These are phyloP conservation scores for Ctenicera cuprea DNA, from an alignment of 2,888 invertebrate species.

Conservation along the genomic window DNA sequence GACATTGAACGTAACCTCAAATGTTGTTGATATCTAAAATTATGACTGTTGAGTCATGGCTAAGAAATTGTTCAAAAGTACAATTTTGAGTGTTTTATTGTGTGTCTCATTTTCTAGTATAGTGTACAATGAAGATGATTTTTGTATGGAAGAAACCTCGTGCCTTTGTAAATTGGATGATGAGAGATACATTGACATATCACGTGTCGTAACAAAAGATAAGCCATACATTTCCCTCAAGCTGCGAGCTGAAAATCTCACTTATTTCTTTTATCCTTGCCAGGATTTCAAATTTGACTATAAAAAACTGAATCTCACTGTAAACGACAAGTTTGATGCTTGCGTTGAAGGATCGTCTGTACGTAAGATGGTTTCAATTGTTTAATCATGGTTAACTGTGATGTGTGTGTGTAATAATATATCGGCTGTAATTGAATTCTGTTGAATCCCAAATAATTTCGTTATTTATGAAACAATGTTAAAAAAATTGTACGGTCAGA, in stretches of 20 bases:
- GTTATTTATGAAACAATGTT: too few relatives aligned
- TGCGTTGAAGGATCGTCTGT: slow-evolving; percentile 53
- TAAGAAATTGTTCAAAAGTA: slow-evolving; percentile 33
- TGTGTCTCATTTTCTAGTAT: slow-evolving; percentile 32
- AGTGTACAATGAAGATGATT: slow-evolving; percentile 35
- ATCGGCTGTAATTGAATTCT: too few relatives aligned
- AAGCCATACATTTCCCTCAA: slow-evolving; percentile 54
- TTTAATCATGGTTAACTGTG: slow-evolving; percentile 35
- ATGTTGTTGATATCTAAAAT: slow-evolving; percentile 41
- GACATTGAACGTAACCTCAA: slow-evolving; percentile 52
- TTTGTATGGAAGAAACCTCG: slow-evolving; percentile 55
- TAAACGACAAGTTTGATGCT: slow-evolving; percentile 39
- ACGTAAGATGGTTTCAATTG: slow-evolving; percentile 42
- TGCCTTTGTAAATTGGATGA: slow-evolving; percentile 67
- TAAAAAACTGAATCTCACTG: not conserved
- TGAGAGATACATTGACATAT: slow-evolving; percentile 64
- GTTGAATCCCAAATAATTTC: too few relatives aligned
- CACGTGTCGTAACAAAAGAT: slow-evolving; percentile 57
- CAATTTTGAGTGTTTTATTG: slow-evolving; percentile 39
- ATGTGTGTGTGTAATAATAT: not conserved
- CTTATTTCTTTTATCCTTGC: slow-evolving; percentile 70
- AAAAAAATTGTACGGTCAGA: too few relatives aligned
- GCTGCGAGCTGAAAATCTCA: slow-evolving; percentile 54
- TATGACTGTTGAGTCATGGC: slow-evolving; percentile 49
- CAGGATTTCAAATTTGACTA: slow-evolving; percentile 57